Conservation (phyloP, 2,113 vertebrate species). For the Pelecanoides urinatrix region DNA sequence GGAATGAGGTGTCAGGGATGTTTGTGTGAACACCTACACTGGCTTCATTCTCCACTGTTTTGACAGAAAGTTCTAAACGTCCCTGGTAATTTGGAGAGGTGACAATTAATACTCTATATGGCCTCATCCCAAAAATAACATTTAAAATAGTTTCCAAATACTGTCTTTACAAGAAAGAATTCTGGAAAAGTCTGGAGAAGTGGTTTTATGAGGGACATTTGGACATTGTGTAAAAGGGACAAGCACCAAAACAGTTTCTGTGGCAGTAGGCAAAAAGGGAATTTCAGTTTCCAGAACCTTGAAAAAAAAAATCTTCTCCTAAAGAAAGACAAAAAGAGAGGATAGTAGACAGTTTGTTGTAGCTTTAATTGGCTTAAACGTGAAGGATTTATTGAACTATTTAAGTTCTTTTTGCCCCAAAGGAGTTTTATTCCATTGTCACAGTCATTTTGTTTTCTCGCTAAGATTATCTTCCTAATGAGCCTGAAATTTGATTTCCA, state of each 20-base stretch:
- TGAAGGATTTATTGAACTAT: neutral
- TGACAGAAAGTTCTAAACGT: neutral
- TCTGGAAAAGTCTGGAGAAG: neutral
- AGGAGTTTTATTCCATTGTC: neutral
- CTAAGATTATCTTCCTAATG: neutral
- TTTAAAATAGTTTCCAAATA: constrained; percentile 30
- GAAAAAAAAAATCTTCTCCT: neutral
- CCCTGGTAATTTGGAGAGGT: constrained; percentile 32
- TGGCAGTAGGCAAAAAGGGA: neutral
- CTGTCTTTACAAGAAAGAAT: neutral
- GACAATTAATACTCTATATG: neutral
- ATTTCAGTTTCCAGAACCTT: neutral
- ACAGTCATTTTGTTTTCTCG: neutral
- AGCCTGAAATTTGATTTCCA: neutral
- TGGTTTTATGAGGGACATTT: neutral
- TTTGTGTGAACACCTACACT: neutral
- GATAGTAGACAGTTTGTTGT: neutral
- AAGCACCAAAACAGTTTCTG: neutral
- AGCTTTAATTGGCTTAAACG: neutral
- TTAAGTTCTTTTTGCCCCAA: neutral
- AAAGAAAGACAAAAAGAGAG: neutral
- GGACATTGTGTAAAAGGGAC: neutral
- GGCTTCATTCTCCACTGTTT: neutral
- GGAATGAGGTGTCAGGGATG: neutral
- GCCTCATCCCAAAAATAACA: constrained; percentile 9